Evolutionary conservation across 2,797 vertebrate species (phyloP).

Genomic region (Lates japonicus): DNA sequence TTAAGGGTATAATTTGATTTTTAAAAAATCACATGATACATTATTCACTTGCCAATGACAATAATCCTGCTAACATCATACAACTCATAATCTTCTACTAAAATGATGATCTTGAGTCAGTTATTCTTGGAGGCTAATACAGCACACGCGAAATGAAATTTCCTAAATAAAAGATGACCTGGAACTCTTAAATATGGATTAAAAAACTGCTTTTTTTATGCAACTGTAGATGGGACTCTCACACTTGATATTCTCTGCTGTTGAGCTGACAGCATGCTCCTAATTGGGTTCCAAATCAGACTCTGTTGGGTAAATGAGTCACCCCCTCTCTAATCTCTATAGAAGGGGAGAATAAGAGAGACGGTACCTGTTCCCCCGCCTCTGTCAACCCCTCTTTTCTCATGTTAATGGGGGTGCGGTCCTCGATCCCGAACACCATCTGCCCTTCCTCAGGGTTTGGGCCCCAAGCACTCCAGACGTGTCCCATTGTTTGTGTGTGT

Average conservation of each 20-base stretch:
- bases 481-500: slow-evolving; percentile 82
- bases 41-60: not conserved
- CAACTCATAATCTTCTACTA: not conserved
- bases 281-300: slow-evolving; percentile 75
- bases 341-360: slow-evolving; percentile 53
- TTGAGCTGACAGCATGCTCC: slow-evolving; percentile 66
- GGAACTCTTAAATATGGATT: not conserved
- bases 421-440: slow-evolving; percentile 80
- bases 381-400: slow-evolving; percentile 76
- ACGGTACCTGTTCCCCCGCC: slow-evolving; percentile 82
- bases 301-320: slow-evolving; percentile 64
- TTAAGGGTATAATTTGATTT: not conserved
- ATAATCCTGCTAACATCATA: not conserved
- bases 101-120: not conserved
- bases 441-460: slow-evolving; percentile 81
- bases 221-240: slow-evolving; percentile 1
- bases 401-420: slow-evolving; percentile 80
- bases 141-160: not conserved
- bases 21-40: not conserved
- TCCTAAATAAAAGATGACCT: slow-evolving; percentile 19
- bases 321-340: slow-evolving; percentile 68
- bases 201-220: slow-evolving; percentile 26
- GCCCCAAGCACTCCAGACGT: slow-evolving; percentile 81
- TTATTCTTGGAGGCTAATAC: slow-evolving; percentile 11
- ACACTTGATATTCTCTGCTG: slow-evolving; percentile 37